Percentiles rank a stretch among this genome's conserved stretches.
Evolutionary conservation across 2,113 vertebrate genomes (phyloP).

Genomic region (Pheucticus melanocephalus): DNA sequence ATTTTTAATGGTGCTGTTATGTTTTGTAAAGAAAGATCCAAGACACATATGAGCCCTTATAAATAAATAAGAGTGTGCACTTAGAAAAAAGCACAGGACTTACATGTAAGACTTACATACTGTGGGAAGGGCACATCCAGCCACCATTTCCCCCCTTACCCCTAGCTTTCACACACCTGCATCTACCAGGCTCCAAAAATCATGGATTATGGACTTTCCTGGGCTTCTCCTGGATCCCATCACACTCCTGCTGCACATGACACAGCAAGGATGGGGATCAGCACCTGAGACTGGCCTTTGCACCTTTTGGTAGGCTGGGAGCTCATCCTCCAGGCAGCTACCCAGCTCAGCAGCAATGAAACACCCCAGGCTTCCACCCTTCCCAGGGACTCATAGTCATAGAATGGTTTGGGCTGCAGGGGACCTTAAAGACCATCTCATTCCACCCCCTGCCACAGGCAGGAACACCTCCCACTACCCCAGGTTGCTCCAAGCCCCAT

Average conservation of each 20-base stretch:
- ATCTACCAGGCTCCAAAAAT: neutral
- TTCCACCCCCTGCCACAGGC: neutral
- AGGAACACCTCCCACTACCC: neutral
- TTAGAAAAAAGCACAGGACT: neutral
- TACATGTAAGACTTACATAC: neutral
- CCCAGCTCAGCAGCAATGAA: neutral
- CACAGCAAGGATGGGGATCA: neutral
- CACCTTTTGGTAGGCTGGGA: accelerated
- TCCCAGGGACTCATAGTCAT: neutral
- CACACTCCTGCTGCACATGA: accelerated
- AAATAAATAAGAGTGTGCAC: neutral
- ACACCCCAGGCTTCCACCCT: neutral
- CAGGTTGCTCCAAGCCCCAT: neutral
- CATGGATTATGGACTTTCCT: neutral
- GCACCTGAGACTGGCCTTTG: accelerated
- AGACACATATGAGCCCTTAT: neutral
- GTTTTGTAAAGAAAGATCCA: neutral
- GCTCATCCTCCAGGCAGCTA: neutral
- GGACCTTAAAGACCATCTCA: neutral
- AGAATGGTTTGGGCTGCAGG: neutral
- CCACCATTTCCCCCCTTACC: neutral
- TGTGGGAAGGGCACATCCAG: neutral
- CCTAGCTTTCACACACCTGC: neutral
- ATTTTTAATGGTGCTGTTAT: neutral
- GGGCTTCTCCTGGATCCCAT: neutral